Evolutionary conservation across 2,113 vertebrate species (phyloP).

Genomic region (Antechinus flavipes): DNA sequence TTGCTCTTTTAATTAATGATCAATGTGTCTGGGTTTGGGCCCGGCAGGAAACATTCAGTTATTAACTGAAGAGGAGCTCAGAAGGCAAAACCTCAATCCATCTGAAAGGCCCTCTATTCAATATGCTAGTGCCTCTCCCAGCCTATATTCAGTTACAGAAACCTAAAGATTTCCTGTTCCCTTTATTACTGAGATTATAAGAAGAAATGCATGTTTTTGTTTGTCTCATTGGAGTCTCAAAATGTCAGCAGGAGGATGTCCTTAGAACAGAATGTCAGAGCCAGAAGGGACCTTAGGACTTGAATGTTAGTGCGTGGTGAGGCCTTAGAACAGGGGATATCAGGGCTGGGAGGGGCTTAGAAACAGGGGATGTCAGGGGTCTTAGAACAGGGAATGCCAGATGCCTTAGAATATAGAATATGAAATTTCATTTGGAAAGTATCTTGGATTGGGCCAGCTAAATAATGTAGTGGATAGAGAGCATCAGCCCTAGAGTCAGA

Average conservation of each 20-base stretch:
- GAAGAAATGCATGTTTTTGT: neutral
- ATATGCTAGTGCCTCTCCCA: neutral
- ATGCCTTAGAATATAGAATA: neutral
- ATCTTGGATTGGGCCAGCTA: neutral
- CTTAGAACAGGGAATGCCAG: no score
- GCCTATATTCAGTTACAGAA: neutral
- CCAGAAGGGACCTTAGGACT: neutral
- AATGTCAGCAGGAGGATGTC: neutral
- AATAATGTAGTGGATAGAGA: no score
- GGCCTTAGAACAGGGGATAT: no score
- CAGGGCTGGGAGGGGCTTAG: neutral
- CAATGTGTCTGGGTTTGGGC: neutral
- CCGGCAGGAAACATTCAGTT: neutral
- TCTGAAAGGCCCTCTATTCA: neutral
- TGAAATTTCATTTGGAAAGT: neutral
- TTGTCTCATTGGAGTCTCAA: neutral
- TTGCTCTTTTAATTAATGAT: neutral
- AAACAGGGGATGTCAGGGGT: neutral
- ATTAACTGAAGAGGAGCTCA: neutral
- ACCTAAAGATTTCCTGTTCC: neutral
- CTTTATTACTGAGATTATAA: neutral
- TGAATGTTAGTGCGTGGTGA: neutral
- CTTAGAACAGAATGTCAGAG: neutral
- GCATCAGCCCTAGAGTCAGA: no score
- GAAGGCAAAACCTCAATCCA: slow-evolving; percentile 4